A percentile compares a stretch with the other conserved stretches of the same genome.
phyloP scores from a whole-genome alignment of 2,797 vertebrate species.

The Lagodon rhomboides region DNA sequence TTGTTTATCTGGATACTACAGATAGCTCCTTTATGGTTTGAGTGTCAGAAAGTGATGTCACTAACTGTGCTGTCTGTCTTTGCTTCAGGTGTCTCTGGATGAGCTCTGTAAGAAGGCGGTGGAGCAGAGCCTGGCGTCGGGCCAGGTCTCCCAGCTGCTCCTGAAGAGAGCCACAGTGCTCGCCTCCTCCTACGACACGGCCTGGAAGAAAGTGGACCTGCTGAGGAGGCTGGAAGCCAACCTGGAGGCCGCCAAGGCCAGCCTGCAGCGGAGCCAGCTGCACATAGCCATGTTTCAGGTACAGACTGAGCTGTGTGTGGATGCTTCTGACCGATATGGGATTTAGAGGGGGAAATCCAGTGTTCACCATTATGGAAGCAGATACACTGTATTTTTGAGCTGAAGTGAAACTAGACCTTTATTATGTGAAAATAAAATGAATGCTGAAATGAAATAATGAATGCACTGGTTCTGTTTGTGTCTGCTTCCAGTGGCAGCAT shows the following conservation, averaged over 20 bases:
- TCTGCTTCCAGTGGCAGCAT: conserved; percentile 92
- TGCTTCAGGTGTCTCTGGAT: conserved; percentile 90
- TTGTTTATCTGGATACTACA: not conserved
- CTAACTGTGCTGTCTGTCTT: not conserved
- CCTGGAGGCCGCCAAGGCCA: conserved; percentile 94
- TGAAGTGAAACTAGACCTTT: no score
- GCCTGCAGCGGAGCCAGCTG: conserved; percentile 94
- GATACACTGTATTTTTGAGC: no score
- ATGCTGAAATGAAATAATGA: no score
- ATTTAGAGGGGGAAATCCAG: no score
- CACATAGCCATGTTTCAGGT: conserved; percentile 99
- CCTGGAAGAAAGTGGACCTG: conserved; percentile 98
- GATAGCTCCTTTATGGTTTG: not conserved
- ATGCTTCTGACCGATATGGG: not conserved
- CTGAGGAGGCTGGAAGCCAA: conserved; percentile 93
- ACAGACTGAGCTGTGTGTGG: not conserved
- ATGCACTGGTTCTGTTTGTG: not conserved
- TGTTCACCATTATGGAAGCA: no score
- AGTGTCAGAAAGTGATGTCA: not conserved
- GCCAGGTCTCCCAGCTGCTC: conserved; percentile 92
- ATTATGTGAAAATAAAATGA: no score
- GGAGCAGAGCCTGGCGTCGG: conserved; percentile 93
- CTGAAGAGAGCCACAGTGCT: conserved; percentile 96
- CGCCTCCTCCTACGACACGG: conserved; percentile 95
- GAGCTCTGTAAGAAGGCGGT: conserved; percentile 96